Percentiles rank a stretch among this genome's conserved stretches.
Evolutionary conservation across 2,113 vertebrate genomes (phyloP).

Genomic region (Pipa parva): DNA sequence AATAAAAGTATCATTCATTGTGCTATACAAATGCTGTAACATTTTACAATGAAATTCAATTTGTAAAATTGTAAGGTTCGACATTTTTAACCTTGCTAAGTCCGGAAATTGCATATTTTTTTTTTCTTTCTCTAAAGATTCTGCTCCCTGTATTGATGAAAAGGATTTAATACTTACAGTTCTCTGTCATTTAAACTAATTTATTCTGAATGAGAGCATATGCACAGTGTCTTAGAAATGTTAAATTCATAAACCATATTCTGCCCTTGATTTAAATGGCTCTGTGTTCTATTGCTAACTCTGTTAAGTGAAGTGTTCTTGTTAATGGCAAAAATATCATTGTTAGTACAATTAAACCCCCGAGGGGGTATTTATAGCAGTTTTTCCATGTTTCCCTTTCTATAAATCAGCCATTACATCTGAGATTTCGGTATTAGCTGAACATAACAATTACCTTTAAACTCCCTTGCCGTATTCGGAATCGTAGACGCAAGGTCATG

Average conservation of each 20-base stretch:
- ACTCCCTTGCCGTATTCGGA: conserved; percentile 9
- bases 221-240: background rate
- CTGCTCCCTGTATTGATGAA: background rate
- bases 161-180: background rate
- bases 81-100: background rate
- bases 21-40: background rate
- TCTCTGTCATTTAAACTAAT: background rate
- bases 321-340: conserved; percentile 34
- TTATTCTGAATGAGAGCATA: background rate
- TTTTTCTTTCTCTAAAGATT: background rate
- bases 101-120: conserved; percentile 6
- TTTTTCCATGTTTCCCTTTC: conserved; percentile 23
- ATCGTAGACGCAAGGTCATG: conserved; percentile 20
- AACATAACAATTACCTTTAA: conserved; percentile 24
- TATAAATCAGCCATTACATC: conserved; percentile 25
- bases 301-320: conserved; percentile 34
- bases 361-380: background rate
- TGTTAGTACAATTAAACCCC: conserved; percentile 9
- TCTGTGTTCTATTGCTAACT: conserved; percentile 25
- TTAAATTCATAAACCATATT: background rate
- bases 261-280: conserved; percentile 22
- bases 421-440: conserved; percentile 5
- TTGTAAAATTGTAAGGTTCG: background rate
- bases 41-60: background rate
- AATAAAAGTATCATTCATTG: too few species aligned